Percentiles rank a stretch among this genome's conserved stretches.
phyloP scores from a whole-genome alignment of 2,888 invertebrate species.

The Harpagoxenus sublaevis region DNA sequence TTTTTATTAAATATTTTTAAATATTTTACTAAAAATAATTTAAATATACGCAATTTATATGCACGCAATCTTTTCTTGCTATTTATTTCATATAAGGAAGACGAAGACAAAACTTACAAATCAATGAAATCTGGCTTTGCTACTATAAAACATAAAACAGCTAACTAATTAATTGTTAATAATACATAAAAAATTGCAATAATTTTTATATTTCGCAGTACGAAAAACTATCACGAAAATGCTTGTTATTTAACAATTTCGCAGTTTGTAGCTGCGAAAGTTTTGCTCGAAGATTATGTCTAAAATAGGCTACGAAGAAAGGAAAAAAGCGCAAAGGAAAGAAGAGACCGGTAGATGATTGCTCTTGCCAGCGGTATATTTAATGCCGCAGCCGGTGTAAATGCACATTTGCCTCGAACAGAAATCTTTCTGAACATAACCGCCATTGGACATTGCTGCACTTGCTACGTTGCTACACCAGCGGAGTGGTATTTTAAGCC shows the following conservation, averaged over 20 bases:
- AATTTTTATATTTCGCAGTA: background rate
- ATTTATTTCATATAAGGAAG: background rate
- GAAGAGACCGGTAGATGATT: conserved; percentile 46
- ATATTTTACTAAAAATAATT: background rate
- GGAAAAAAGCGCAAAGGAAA: conserved; percentile 8
- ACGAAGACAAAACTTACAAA: background rate
- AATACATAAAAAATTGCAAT: background rate
- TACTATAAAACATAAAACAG: background rate
- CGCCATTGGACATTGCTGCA: conserved; percentile 41
- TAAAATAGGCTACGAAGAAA: conserved; percentile 21
- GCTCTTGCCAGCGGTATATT: conserved; percentile 61
- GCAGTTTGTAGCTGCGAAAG: conserved; percentile 50
- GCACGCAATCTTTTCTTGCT: background rate
- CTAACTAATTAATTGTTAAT: background rate
- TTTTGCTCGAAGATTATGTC: too few species aligned
- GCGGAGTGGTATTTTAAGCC: conserved; percentile 50
- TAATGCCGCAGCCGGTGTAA: conserved; percentile 62
- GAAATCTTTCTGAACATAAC: conserved; percentile 47
- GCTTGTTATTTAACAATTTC: conserved; percentile 46
- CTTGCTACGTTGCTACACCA: conserved; percentile 47
- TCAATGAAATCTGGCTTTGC: background rate
- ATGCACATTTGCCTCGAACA: conserved; percentile 57
- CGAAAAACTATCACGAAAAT: background rate
- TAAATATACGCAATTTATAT: background rate
- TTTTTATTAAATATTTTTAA: conserved; percentile 1